Conservation (phyloP, 1,140 invertebrate genomes). For the Drosophila kepulauana region DNA sequence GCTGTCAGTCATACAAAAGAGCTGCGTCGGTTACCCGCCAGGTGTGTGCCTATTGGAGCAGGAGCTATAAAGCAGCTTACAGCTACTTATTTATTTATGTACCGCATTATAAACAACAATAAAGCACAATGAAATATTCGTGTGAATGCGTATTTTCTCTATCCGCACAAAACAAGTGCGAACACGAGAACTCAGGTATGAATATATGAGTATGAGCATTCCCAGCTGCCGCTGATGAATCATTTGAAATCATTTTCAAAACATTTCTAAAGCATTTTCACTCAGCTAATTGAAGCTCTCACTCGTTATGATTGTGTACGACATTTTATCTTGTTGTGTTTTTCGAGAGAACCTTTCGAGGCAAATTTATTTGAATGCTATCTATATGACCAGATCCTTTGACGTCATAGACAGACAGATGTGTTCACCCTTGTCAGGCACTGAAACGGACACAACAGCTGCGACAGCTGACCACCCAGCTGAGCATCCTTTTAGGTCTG, state of each 20-base stretch:
- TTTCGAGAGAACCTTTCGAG: slow-evolving; percentile 1
- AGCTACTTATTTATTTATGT: slow-evolving; percentile 19
- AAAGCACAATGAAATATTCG: slow-evolving; percentile 38
- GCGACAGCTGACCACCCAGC: slow-evolving; percentile 4
- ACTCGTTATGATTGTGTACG: slow-evolving; percentile 42
- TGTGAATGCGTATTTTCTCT: slow-evolving; percentile 16
- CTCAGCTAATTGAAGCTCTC: slow-evolving; percentile 70
- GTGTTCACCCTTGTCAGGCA: slow-evolving; percentile 51
- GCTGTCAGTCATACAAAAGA: slow-evolving; percentile 35
- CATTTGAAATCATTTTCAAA: slow-evolving; percentile 28
- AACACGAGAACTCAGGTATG: too few relatives aligned
- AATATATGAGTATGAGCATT: slow-evolving; percentile 1
- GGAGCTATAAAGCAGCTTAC: slow-evolving; percentile 17
- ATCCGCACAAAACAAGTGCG: not conserved
- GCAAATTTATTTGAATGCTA: slow-evolving; percentile 14
- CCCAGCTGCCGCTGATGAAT: slow-evolving; percentile 8
- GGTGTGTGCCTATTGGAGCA: slow-evolving; percentile 47
- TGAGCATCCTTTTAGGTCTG: not conserved
- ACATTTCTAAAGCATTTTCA: slow-evolving; percentile 47
- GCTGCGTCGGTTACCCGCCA: slow-evolving; percentile 47
- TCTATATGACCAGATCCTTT: slow-evolving; percentile 47
- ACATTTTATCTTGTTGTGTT: slow-evolving; percentile 14
- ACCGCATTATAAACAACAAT: slow-evolving; percentile 40
- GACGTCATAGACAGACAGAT: slow-evolving; percentile 41
- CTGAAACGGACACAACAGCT: slow-evolving; percentile 39